Evolutionary conservation across 2,113 vertebrate genomes (phyloP).

Genomic region (Perca fluviatilis): DNA sequence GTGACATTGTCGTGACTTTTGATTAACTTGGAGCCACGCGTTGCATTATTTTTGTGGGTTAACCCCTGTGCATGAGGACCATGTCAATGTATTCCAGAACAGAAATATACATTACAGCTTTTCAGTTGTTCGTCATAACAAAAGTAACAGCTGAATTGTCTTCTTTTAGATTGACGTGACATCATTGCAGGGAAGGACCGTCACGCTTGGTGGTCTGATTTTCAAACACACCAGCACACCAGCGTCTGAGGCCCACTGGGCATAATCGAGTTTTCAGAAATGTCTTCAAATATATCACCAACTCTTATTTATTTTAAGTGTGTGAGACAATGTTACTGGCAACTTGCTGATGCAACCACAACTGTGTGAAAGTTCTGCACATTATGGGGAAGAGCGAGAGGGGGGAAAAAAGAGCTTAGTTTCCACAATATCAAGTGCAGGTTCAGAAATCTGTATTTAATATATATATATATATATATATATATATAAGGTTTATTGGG

Average conservation of each 20-base stretch:
- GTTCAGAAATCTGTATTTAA: slow-evolving; percentile 35
- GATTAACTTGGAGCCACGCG: slow-evolving; percentile 38
- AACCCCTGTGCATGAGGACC: neutral
- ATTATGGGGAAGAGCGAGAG: neutral
- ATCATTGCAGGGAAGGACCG: slow-evolving; percentile 38
- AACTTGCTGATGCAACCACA: slow-evolving; percentile 67
- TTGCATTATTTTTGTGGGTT: neutral
- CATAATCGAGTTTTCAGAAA: slow-evolving; percentile 54
- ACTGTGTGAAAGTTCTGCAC: slow-evolving; percentile 50
- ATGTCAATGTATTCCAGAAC: neutral
- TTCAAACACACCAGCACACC: slow-evolving; percentile 15
- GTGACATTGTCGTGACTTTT: slow-evolving; percentile 65
- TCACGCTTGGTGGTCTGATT: slow-evolving; percentile 49
- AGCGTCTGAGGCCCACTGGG: slow-evolving; percentile 37
- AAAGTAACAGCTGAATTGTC: slow-evolving; percentile 14
- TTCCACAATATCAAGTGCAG: slow-evolving; percentile 36
- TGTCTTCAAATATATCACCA: slow-evolving; percentile 36
- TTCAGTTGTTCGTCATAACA: neutral
- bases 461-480: neutral
- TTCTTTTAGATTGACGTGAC: slow-evolving; percentile 34
- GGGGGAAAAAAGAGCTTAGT: slow-evolving; percentile 23
- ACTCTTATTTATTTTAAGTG: slow-evolving; percentile 44
- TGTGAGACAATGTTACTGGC: slow-evolving; percentile 51
- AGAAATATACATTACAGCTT: neutral
- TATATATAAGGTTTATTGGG: slow-evolving; percentile 27